Evolutionary conservation across 2,888 invertebrate species (phyloP), one percentile per base, ranked within the genome.

Genomic region (Yponomeuta evonymella): DNA sequence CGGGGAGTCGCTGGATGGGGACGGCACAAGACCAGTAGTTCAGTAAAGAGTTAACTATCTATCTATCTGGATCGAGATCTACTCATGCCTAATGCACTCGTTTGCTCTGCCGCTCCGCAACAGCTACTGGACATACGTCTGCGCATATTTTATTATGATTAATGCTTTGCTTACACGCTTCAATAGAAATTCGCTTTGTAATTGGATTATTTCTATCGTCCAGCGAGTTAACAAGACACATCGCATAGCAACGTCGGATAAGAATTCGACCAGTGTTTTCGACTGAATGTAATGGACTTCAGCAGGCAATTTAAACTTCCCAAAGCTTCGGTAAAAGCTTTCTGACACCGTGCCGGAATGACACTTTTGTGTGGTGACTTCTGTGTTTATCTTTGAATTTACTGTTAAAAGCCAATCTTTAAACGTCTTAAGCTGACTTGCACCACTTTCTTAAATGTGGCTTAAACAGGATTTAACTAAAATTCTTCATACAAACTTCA

Each of bases 271-370:
- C 69, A 36, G 48, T 66, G 72, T 69, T 36, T 6, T 23, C 67
- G 48, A 63, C 70, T 71, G 23, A 23, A 23, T 23, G 23, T 23
- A 67, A 70, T 71, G 67, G 69, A 71, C 58, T 67, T 67, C 62
- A 63, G 29, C 62, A n/a, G 3, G 64, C 67, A 67, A 71, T 70
- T 30, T 67, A 83, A 78, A 81, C 80, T 43, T 5, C 8, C 43
- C 8, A 43, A 43, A 81, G 83, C 85, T 87, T 81, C 83, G 87
- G 83, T 89, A 89, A 90, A 90, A 90, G 89, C 88, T 88, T 90
- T 90, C 85, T 86, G 89, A 89, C 90, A 89, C 43, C 48, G 48
- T 67, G 67, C 12, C 11, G 48, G 43, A 67, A 67, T 48, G 67
- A 8, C 67, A 48, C 23, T 23, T 36, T 30, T 65, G 29, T 65